Conservation (phyloP, 2,113 vertebrate species). For the Falco punctatus region DNA sequence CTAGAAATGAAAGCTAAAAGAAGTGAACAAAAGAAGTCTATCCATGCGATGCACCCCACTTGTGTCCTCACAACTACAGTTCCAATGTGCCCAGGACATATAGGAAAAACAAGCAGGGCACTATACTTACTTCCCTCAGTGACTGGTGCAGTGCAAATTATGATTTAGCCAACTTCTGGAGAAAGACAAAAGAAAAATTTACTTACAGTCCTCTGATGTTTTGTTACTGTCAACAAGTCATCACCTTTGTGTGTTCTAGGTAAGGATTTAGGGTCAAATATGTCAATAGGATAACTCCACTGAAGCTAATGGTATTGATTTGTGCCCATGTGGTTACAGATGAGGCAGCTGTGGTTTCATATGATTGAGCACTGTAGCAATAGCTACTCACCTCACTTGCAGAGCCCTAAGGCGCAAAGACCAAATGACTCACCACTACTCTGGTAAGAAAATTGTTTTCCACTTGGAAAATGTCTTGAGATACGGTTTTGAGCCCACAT, state of each 20-base stretch:
- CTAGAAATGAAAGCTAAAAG: neutral
- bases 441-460: slow-evolving; percentile 42
- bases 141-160: neutral
- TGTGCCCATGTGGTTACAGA: slow-evolving; percentile 9
- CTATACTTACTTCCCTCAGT: neutral
- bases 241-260: neutral
- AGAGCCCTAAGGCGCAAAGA: slow-evolving; percentile 5
- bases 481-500: neutral
- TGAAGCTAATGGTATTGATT: slow-evolving; percentile 55
- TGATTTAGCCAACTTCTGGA: neutral
- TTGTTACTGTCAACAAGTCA: neutral
- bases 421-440: slow-evolving; percentile 32
- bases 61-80: neutral
- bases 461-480: neutral
- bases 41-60: neutral
- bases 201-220: neutral
- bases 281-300: slow-evolving; percentile 19
- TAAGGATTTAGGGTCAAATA: slow-evolving; percentile 12
- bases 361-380: slow-evolving; percentile 18
- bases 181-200: neutral
- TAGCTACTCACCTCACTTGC: slow-evolving; percentile 24
- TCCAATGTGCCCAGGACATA: neutral
- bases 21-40: neutral
- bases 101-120: neutral
- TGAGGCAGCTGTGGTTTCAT: slow-evolving; percentile 35